Percentiles rank a stretch among this genome's conserved stretches.
Evolutionary conservation across 2,113 vertebrate genomes (phyloP).

Genomic region (Tricholaema leucomelas): DNA sequence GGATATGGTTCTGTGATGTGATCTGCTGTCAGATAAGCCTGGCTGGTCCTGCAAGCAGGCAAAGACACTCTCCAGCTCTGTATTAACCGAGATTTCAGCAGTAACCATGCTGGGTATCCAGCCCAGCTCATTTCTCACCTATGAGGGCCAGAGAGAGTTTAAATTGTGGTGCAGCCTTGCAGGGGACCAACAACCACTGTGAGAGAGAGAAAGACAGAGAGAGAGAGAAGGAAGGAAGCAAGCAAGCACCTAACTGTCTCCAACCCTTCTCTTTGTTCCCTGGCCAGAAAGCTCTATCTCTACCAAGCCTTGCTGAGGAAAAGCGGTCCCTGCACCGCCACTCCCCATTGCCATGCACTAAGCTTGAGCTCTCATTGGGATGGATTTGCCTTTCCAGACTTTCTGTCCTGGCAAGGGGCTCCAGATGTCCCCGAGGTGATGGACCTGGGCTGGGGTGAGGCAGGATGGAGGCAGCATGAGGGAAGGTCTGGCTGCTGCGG

Average conservation of each 20-base stretch:
- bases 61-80: not conserved
- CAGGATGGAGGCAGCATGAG: not conserved
- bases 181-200: not conserved
- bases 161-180: no score
- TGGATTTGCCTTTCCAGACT: not conserved
- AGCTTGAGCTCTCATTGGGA: not conserved
- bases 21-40: not conserved
- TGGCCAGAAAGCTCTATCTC: not conserved
- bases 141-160: not conserved
- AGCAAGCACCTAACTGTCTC: not conserved
- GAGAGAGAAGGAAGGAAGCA: not conserved
- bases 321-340: rapidly evolving
- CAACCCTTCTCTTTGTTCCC: not conserved
- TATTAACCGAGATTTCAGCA: not conserved
- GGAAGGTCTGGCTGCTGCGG: not conserved
- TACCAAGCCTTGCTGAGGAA: rapidly evolving
- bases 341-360: not conserved
- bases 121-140: not conserved
- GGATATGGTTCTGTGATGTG: not conserved
- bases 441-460: not conserved
- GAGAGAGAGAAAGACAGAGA: no score
- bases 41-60: not conserved
- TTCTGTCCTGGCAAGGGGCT: not conserved
- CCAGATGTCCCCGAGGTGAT: not conserved
- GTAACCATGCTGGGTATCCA: rapidly evolving